These are phyloP conservation scores for Plumapathes pennacea DNA, from an alignment of 92 coral and sea anemone genomes.

Conservation along the genomic window DNA sequence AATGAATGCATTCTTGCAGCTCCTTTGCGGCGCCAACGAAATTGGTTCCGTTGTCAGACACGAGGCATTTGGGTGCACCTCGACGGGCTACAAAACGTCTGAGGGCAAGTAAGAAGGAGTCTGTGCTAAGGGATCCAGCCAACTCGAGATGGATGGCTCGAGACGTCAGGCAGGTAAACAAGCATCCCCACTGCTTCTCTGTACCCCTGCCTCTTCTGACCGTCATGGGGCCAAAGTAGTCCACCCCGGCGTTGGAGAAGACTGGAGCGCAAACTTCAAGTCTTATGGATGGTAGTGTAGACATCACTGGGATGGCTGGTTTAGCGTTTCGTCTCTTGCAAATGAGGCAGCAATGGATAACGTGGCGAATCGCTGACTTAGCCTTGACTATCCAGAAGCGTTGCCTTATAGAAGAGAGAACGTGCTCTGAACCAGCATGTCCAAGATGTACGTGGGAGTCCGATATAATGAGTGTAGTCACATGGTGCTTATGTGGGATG, in stretches of 20 bases:
- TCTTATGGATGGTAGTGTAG: conserved; percentile 30
- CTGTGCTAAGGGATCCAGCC: conserved; percentile 45
- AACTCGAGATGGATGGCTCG: conserved; percentile 55
- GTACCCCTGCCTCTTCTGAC: conserved; percentile 51
- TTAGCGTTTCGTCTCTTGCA: conserved; percentile 23
- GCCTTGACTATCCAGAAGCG: conserved; percentile 20
- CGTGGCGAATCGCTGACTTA: conserved; percentile 5
- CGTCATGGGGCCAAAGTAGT: conserved; percentile 59
- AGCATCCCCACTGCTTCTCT: conserved; percentile 47
- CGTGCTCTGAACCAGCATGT: background rate
- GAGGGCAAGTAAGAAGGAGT: conserved; percentile 38
- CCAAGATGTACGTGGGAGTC: too few species aligned
- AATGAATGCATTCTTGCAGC: conserved; percentile 20
- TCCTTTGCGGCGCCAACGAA: conserved; percentile 48
- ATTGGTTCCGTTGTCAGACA: conserved; percentile 53
- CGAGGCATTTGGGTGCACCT: conserved; percentile 39
- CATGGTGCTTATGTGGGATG: too few species aligned
- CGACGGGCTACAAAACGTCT: conserved; percentile 21
- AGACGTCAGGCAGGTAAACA: conserved; percentile 45
- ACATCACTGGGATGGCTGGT: conserved; percentile 26
- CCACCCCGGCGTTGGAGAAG: conserved; percentile 37
- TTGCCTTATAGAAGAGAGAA: conserved; percentile 6
- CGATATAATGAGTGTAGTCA: too few species aligned
- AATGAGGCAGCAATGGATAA: background rate
- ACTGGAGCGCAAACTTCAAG: conserved; percentile 41